Percentiles rank a stretch among this genome's conserved stretches.
These are phyloP conservation scores for Sterrhoptilus dennistouni DNA, from an alignment of 2,113 vertebrate genomes.

Conservation along the genomic window DNA sequence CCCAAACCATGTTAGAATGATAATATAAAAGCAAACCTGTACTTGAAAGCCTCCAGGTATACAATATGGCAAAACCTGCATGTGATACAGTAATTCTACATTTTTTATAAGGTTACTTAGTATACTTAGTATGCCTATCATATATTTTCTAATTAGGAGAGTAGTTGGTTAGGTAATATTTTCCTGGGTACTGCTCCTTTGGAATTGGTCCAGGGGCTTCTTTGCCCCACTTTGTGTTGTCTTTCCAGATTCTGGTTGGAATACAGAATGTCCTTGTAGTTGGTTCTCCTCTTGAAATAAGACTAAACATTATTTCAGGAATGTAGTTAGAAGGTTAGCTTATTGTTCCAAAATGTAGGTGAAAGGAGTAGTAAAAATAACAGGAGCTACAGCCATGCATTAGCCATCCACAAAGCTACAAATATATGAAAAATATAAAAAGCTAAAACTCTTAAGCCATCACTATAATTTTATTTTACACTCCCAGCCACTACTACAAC, in stretches of 20 bases:
- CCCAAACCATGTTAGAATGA: neutral
- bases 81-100: neutral
- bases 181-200: neutral
- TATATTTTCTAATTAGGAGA: neutral
- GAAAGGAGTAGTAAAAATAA: neutral
- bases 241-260: neutral
- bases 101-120: neutral
- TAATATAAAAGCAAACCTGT: neutral
- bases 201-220: neutral
- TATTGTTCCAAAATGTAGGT: neutral
- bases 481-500: neutral
- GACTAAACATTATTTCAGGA: neutral
- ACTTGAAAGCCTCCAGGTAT: neutral
- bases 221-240: neutral
- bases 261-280: neutral
- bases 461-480: neutral
- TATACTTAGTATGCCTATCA: neutral
- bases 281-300: neutral
- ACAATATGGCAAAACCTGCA: neutral
- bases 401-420: neutral
- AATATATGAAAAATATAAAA: neutral
- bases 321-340: neutral
- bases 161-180: neutral
- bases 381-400: neutral
- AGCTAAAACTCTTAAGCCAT: neutral